phyloP scores from a whole-genome alignment of 2,113 vertebrate species.

The Beaufortia kweichowensis region DNA sequence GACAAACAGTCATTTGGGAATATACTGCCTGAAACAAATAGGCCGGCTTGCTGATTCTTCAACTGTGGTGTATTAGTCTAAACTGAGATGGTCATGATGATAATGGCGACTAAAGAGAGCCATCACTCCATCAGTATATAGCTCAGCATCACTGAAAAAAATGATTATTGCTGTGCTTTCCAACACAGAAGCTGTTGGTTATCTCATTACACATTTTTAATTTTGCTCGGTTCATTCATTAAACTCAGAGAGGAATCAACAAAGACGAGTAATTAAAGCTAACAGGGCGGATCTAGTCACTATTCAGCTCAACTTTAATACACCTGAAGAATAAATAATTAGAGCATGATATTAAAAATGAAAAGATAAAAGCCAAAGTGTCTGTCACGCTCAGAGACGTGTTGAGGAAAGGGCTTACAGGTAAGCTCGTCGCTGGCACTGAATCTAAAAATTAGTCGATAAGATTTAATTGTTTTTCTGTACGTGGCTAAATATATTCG shows the following conservation, averaged over 20 bases:
- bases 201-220: conserved; percentile 54
- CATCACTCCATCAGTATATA: conserved; percentile 34
- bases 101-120: conserved; percentile 36
- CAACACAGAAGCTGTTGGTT: conserved; percentile 43
- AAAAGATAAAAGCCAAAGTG: conserved; percentile 51
- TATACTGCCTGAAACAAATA: conserved; percentile 50
- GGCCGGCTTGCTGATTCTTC: conserved; percentile 42
- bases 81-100: conserved; percentile 40
- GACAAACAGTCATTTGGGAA: conserved; percentile 49
- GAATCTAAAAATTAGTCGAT: conserved; percentile 13
- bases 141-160: conserved; percentile 42
- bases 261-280: conserved; percentile 56
- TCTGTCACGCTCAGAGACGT: conserved; percentile 30
- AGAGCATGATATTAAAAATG: conserved; percentile 56
- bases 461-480: conserved; percentile 34
- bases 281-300: conserved; percentile 41
- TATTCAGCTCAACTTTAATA: conserved; percentile 50
- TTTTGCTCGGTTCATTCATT: conserved; percentile 55
- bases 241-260: conserved; percentile 41
- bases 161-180: too few relatives aligned
- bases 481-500: conserved; percentile 11
- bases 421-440: conserved; percentile 6
- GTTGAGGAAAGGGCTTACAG: conserved; percentile 8
- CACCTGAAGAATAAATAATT: conserved; percentile 56
- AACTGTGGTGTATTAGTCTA: conserved; percentile 41